Evolutionary conservation across 2,888 invertebrate genomes (phyloP).

Genomic region (Caenorhabditis sp.): DNA sequence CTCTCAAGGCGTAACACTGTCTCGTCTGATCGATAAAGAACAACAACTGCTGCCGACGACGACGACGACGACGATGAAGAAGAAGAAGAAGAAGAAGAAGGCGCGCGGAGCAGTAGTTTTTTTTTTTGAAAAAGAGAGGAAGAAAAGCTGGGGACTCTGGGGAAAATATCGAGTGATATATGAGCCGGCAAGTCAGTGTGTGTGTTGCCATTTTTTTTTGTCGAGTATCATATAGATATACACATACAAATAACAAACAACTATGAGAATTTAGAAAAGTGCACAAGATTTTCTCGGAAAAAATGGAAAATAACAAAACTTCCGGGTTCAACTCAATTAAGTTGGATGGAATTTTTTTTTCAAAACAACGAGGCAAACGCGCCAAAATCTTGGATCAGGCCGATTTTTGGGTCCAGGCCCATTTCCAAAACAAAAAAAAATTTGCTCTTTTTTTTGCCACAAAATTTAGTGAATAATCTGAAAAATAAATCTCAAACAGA

Average conservation of each 20-base stretch:
- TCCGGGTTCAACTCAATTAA: no score
- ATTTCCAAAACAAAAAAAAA: no score
- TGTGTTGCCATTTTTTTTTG: neutral
- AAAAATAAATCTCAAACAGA: no score
- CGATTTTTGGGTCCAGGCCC: no score
- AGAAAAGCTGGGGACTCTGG: neutral
- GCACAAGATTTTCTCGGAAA: neutral
- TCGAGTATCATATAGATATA: conserved; percentile 1
- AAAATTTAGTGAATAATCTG: no score
- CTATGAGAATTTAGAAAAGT: neutral
- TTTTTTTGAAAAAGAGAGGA: neutral
- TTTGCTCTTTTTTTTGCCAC: no score
- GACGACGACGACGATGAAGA: neutral
- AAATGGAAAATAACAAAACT: no score
- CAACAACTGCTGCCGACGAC: neutral
- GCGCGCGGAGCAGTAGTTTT: conserved; percentile 1
- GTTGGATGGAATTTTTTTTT: no score
- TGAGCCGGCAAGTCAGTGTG: neutral
- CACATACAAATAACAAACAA: neutral
- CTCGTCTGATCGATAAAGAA: neutral
- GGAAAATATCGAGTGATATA: neutral
- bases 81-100: neutral
- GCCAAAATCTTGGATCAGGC: no score
- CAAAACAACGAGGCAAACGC: no score
- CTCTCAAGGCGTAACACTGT: neutral